A percentile compares a stretch with the other conserved stretches of the same genome.
Conservation (phyloP, 2,888 invertebrate genomes). For the Thereva nobilitata region DNA sequence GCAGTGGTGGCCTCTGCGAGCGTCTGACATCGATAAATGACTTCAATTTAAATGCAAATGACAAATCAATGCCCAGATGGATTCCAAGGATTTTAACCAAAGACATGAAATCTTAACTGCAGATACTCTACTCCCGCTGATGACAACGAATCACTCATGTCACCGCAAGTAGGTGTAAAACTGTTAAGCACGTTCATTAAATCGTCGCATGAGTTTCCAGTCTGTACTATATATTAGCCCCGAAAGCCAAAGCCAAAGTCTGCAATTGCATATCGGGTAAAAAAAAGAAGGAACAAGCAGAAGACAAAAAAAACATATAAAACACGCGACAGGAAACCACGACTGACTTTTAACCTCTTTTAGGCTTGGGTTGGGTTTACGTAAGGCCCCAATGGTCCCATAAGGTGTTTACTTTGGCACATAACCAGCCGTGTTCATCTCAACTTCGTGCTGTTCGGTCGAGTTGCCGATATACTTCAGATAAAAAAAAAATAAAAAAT, state of each 20-base stretch:
- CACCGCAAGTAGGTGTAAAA: constrained; percentile 38
- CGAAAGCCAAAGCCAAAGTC: too few relatives aligned
- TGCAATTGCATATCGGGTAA: constrained; percentile 6
- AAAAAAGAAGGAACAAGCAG: neutral
- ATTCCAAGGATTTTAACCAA: constrained; percentile 18
- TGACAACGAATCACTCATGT: constrained; percentile 32
- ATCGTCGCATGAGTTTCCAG: constrained; percentile 12
- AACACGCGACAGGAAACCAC: constrained; percentile 39
- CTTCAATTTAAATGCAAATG: constrained; percentile 37
- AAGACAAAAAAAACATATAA: constrained; percentile 21
- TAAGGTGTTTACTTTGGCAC: constrained; percentile 38
- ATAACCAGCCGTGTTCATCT: constrained; percentile 3
- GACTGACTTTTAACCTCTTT: constrained; percentile 37
- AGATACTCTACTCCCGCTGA: constrained; percentile 12
- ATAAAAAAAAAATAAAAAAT: constrained; percentile 11
- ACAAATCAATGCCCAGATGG: constrained; percentile 32
- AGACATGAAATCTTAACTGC: neutral
- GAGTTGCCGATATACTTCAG: constrained; percentile 11
- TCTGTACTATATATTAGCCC: constrained; percentile 5
- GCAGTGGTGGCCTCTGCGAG: too few relatives aligned
- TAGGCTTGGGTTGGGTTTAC: constrained; percentile 28
- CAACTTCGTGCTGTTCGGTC: neutral
- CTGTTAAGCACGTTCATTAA: constrained; percentile 38
- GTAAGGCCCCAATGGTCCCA: constrained; percentile 25
- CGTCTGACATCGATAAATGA: constrained; percentile 28